Conservation (phyloP, 2,113 vertebrate genomes). For the Prochilodus magdalenae region DNA sequence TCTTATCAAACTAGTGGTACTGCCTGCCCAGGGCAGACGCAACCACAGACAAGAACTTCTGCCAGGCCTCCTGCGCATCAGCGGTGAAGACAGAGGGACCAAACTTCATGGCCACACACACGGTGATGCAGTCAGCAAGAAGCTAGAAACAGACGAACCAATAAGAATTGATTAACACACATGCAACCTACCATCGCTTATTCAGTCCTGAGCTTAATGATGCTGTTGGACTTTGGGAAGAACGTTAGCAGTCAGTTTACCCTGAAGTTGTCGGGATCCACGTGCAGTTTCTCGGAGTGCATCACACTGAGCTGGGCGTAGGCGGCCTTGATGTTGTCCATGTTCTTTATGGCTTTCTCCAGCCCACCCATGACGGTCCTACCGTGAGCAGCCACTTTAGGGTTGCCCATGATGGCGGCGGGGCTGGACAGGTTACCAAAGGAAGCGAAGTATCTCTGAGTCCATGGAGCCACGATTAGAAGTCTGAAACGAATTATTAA, state of each 20-base stretch:
- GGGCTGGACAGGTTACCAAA: slow-evolving; percentile 56
- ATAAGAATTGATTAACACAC: too few species aligned
- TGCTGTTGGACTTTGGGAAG: too few species aligned
- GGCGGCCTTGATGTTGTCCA: slow-evolving; percentile 55
- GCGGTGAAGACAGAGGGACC: too few species aligned
- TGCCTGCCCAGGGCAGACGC: too few species aligned
- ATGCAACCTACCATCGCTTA: too few species aligned
- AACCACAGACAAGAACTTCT: too few species aligned
- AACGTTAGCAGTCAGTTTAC: slow-evolving; percentile 28
- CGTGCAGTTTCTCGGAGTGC: slow-evolving; percentile 63
- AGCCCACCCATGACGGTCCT: slow-evolving; percentile 52
- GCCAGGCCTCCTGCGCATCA: too few species aligned
- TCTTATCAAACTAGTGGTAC: too few species aligned
- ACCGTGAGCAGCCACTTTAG: slow-evolving; percentile 70
- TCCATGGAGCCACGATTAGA: slow-evolving; percentile 74
- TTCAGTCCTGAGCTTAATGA: too few species aligned
- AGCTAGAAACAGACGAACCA: too few species aligned
- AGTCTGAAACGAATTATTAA: slow-evolving; percentile 54
- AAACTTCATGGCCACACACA: too few species aligned
- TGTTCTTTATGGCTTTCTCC: slow-evolving; percentile 52
- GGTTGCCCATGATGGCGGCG: slow-evolving; percentile 63
- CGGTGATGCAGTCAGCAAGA: too few species aligned
- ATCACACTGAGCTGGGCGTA: slow-evolving; percentile 55
- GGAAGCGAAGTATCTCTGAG: slow-evolving; percentile 83
- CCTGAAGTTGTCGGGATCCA: slow-evolving; percentile 67